A percentile compares a stretch with the other conserved stretches of the same genome.
phyloP scores from a whole-genome alignment of 2,113 vertebrate species.

The Phycodurus eques region DNA sequence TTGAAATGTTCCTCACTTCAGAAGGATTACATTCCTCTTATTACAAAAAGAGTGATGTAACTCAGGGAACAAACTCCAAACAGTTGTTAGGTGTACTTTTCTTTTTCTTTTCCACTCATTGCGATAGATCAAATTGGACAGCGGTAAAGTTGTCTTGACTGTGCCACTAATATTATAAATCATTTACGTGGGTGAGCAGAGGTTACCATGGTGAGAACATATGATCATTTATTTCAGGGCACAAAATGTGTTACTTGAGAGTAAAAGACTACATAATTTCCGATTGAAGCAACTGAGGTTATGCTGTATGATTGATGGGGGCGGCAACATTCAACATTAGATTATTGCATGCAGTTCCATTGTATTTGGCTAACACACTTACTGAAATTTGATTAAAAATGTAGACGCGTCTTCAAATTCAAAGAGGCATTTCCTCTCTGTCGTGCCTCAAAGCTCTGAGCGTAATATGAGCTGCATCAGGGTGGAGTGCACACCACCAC shows the following conservation, averaged over 20 bases:
- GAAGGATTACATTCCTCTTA: no score
- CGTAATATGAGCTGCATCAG: neutral
- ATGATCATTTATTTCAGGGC: neutral
- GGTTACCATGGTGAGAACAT: neutral
- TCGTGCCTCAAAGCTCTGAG: constrained; percentile 5
- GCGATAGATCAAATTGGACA: no score
- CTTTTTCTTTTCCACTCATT: no score
- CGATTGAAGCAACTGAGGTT: no score
- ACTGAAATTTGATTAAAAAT: constrained; percentile 12
- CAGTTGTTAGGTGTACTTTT: no score
- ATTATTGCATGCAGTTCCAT: neutral
- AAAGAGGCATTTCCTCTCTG: constrained; percentile 21
- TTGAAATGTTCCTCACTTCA: no score
- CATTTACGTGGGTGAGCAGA: neutral
- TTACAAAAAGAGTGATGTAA: no score
- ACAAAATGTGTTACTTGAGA: neutral
- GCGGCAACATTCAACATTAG: neutral
- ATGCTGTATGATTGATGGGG: no score
- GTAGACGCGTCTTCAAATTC: constrained; percentile 26
- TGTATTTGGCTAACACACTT: constrained; percentile 6
- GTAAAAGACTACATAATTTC: no score
- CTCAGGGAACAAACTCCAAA: no score
- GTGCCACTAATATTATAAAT: neutral
- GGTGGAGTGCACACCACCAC: neutral
- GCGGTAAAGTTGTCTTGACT: neutral